phyloP scores from a whole-genome alignment of 2,888 invertebrate genomes.

The Calephelis perditalis region DNA sequence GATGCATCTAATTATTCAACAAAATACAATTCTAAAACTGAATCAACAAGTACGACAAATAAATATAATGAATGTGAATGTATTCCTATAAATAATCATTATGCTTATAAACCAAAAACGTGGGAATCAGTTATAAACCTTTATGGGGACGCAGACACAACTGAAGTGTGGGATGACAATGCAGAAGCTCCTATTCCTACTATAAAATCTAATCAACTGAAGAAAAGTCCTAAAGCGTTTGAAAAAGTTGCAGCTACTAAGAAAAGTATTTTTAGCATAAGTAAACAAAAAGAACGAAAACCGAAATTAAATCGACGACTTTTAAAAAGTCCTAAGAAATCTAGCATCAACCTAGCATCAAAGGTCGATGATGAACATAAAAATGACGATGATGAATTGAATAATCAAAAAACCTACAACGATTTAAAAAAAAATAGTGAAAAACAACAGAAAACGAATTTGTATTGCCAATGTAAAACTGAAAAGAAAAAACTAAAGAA shows the following conservation, averaged over 20 bases:
- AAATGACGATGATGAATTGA: too few relatives aligned
- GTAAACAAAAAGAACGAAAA: background rate
- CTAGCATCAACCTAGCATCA: too few relatives aligned
- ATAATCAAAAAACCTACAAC: too few relatives aligned
- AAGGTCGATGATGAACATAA: too few relatives aligned
- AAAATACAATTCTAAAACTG: background rate
- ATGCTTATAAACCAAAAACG: conserved; percentile 17
- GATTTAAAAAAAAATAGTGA: too few relatives aligned
- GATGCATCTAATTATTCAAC: background rate
- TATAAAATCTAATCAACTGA: background rate
- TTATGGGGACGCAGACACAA: conserved; percentile 28
- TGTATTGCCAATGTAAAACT: too few relatives aligned
- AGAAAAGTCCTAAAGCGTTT: background rate
- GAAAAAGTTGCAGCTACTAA: conserved; percentile 4
- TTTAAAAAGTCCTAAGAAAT: background rate
- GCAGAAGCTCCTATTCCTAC: conserved; percentile 12
- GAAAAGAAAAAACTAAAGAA: too few relatives aligned
- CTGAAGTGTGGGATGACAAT: conserved; percentile 23
- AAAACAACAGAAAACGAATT: too few relatives aligned
- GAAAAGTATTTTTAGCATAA: background rate
- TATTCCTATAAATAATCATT: conserved; percentile 1
- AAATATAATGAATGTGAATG: conserved; percentile 18
- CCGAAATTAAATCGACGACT: background rate
- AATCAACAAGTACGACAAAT: background rate
- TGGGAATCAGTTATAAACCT: conserved; percentile 28